Conservation (phyloP, 2,113 vertebrate species). For the Seriola aureovittata region DNA sequence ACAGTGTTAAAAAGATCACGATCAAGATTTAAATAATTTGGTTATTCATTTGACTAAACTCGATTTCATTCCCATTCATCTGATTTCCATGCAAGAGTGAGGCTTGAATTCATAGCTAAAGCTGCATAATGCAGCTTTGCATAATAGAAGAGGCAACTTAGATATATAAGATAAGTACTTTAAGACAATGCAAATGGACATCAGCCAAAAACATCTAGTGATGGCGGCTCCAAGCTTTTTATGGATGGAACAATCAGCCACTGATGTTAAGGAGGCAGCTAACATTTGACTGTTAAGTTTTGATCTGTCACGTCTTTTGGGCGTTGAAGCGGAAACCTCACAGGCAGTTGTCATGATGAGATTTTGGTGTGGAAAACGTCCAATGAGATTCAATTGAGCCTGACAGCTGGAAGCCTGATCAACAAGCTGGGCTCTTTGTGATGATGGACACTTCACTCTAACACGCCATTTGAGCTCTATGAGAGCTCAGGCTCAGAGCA, state of each 20-base stretch:
- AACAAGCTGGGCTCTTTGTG: constrained; percentile 46
- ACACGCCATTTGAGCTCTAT: constrained; percentile 23
- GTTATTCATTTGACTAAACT: not conserved
- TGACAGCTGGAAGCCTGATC: constrained; percentile 60
- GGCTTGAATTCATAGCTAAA: not conserved
- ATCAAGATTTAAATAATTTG: not conserved
- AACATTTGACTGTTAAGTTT: constrained; percentile 42
- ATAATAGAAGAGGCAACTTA: not conserved
- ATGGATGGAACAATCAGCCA: constrained; percentile 31
- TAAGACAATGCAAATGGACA: not conserved
- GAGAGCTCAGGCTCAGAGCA: constrained; percentile 32
- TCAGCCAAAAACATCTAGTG: constrained; percentile 32
- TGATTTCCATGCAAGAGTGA: not conserved
- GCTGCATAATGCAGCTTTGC: not conserved
- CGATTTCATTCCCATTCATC: not conserved
- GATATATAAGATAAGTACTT: not conserved
- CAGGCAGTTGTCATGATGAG: constrained; percentile 15
- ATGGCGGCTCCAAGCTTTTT: constrained; percentile 2
- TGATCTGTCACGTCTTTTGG: constrained; percentile 30
- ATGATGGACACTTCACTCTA: constrained; percentile 52
- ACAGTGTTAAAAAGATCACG: not conserved
- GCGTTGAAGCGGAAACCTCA: constrained; percentile 32
- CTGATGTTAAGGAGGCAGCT: constrained; percentile 32
- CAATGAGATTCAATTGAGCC: constrained; percentile 20
- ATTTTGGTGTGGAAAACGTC: constrained; percentile 55